Evolutionary conservation across 2,888 invertebrate species (phyloP).

Genomic region (Sacculina carcini): DNA sequence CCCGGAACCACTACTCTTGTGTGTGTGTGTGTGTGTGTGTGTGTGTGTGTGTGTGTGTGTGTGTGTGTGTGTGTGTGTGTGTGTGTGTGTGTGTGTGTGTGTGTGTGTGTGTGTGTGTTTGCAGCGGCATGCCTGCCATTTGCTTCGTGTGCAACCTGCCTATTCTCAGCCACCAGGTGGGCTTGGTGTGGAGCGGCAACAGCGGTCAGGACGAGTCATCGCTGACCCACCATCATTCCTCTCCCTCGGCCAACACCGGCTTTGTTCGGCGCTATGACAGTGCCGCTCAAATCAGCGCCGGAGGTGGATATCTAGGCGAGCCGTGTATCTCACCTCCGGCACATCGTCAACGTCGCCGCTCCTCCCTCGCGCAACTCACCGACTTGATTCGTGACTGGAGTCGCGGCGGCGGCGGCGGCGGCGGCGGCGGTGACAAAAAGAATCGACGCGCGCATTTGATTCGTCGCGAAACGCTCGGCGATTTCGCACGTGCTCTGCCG

Average conservation of each 20-base stretch:
- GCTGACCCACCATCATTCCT: no score
- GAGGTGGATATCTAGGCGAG: no score
- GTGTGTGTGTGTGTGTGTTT: slow-evolving; percentile 7
- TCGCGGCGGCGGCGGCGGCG: slow-evolving; percentile 15
- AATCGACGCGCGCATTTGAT: slow-evolving; percentile 25
- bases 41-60: no score
- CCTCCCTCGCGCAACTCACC: slow-evolving; percentile 61
- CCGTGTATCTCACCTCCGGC: slow-evolving; percentile 29
- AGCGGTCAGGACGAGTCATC: slow-evolving; percentile 74
- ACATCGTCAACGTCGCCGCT: slow-evolving; percentile 37
- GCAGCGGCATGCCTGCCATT: slow-evolving; percentile 14
- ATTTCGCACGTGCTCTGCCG: slow-evolving; percentile 50
- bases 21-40: no score
- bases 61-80: no score
- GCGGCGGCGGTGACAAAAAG: background rate
- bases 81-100: slow-evolving; percentile 9
- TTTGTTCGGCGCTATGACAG: slow-evolving; percentile 39
- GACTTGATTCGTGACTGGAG: slow-evolving; percentile 72
- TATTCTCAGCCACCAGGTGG: slow-evolving; percentile 72
- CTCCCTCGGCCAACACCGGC: slow-evolving; percentile 26
- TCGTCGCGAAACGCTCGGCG: slow-evolving; percentile 61
- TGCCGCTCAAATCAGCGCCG: slow-evolving; percentile 61
- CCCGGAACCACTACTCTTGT: no score
- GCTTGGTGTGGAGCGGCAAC: slow-evolving; percentile 73
- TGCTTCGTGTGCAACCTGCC: slow-evolving; percentile 91